Conservation (phyloP, 2,797 vertebrate genomes). For the Botia kubotai region DNA sequence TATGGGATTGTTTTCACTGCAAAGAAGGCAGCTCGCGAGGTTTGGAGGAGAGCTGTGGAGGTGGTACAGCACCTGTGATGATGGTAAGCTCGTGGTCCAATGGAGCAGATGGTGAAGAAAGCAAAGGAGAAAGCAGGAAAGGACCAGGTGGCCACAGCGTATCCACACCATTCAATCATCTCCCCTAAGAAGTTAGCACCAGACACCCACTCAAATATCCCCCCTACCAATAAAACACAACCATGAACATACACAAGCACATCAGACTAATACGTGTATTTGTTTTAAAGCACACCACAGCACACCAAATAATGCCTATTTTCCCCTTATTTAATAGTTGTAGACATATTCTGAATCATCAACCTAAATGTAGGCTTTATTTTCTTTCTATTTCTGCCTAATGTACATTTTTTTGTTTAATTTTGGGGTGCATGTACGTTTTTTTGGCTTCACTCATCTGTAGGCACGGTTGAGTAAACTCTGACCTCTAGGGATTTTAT, state of each 20-base stretch:
- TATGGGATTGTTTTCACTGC: too few relatives aligned
- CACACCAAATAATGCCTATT: too few relatives aligned
- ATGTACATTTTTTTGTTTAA: too few relatives aligned
- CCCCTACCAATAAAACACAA: conserved; percentile 75
- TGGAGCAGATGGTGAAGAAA: conserved; percentile 86
- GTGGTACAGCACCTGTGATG: conserved; percentile 84
- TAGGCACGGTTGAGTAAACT: too few relatives aligned
- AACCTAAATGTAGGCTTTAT: too few relatives aligned
- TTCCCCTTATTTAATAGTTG: too few relatives aligned
- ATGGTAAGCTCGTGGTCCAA: conserved; percentile 85
- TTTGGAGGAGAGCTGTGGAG: background rate
- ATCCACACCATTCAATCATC: conserved; percentile 93
- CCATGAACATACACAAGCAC: background rate
- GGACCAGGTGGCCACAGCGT: conserved; percentile 85
- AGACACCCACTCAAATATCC: conserved; percentile 88
- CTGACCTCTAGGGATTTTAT: conserved; percentile 89
- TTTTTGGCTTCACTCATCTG: background rate
- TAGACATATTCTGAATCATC: too few relatives aligned
- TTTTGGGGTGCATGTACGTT: too few relatives aligned
- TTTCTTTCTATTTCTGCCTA: too few relatives aligned
- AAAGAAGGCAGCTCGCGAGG: background rate
- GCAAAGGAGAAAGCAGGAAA: conserved; percentile 85
- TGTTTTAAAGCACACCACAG: too few relatives aligned
- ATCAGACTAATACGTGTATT: too few relatives aligned
- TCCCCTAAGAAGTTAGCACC: conserved; percentile 93